Conservation (phyloP, 2,888 invertebrate species). For the Blastobasis adustella region DNA sequence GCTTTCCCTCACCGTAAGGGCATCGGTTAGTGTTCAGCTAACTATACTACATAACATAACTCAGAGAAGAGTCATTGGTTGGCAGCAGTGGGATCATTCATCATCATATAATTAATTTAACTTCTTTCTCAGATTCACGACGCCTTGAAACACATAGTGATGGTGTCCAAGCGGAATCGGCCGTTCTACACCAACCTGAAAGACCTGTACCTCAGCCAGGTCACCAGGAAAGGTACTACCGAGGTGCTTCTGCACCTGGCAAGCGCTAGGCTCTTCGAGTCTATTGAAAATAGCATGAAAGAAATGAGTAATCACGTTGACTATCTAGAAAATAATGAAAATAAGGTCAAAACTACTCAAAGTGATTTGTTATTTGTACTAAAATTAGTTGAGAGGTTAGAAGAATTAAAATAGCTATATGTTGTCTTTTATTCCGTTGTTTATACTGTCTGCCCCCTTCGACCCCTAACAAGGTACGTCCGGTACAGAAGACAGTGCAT, state of each 20-base stretch:
- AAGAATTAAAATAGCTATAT: constrained; percentile 12
- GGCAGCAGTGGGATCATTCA: too few species aligned
- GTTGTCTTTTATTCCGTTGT: neutral
- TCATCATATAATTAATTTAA: neutral
- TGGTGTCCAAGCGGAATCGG: constrained; percentile 31
- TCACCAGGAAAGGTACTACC: constrained; percentile 23
- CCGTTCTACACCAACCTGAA: constrained; percentile 49
- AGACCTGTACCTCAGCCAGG: constrained; percentile 29
- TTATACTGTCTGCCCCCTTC: too few species aligned
- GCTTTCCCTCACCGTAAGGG: too few species aligned
- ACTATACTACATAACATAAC: too few species aligned
- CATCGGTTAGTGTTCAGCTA: too few species aligned
- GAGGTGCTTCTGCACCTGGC: constrained; percentile 40
- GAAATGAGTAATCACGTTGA: constrained; percentile 18
- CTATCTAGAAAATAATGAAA: constrained; percentile 24
- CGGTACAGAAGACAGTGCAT: too few species aligned
- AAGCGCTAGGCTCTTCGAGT: constrained; percentile 28
- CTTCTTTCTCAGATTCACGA: constrained; percentile 44
- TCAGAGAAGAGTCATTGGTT: too few species aligned
- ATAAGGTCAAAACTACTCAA: constrained; percentile 23
- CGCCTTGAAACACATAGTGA: constrained; percentile 39
- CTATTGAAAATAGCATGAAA: constrained; percentile 3
- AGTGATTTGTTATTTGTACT: constrained; percentile 34
- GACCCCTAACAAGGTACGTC: too few species aligned
- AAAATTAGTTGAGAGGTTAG: constrained; percentile 32